phyloP scores from a whole-genome alignment of 1,140 invertebrate genomes.

The Lucilia cuprina region DNA sequence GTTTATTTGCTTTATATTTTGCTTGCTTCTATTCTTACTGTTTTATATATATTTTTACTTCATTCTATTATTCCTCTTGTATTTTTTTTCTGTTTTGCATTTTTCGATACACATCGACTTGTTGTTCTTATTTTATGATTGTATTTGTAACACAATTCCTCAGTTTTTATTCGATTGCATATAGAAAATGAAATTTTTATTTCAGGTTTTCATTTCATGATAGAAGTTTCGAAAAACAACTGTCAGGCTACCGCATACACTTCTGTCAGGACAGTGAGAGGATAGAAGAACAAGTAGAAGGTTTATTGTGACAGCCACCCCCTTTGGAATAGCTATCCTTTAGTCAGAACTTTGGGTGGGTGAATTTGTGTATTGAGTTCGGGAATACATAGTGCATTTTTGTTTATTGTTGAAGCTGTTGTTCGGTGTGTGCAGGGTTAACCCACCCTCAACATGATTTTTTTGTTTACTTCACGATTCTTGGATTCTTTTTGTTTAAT shows the following conservation, averaged over 20 bases:
- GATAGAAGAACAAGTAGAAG: background rate
- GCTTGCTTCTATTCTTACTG: background rate
- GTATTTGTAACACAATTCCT: conserved; percentile 27
- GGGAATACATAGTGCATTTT: background rate
- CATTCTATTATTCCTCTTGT: background rate
- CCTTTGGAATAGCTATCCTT: background rate
- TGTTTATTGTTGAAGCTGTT: background rate
- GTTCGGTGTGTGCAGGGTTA: background rate
- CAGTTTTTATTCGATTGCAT: background rate
- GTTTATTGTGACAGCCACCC: background rate
- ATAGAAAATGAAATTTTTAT: conserved; percentile 27
- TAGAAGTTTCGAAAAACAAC: background rate
- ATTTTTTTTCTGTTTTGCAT: background rate
- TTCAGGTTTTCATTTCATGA: conserved; percentile 26
- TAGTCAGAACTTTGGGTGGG: background rate
- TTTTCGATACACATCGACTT: background rate
- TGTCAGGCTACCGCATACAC: background rate
- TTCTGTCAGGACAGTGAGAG: background rate
- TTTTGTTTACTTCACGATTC: background rate
- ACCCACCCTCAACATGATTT: background rate
- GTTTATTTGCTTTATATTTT: too few species aligned
- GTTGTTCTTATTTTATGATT: background rate
- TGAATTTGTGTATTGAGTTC: background rate
- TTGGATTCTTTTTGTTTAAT: background rate
- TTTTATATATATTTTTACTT: background rate